A percentile compares a stretch with the other conserved stretches of the same genome.
These are phyloP conservation scores for Archips crataeganus DNA, from an alignment of 2,888 invertebrate species.

Conservation along the genomic window DNA sequence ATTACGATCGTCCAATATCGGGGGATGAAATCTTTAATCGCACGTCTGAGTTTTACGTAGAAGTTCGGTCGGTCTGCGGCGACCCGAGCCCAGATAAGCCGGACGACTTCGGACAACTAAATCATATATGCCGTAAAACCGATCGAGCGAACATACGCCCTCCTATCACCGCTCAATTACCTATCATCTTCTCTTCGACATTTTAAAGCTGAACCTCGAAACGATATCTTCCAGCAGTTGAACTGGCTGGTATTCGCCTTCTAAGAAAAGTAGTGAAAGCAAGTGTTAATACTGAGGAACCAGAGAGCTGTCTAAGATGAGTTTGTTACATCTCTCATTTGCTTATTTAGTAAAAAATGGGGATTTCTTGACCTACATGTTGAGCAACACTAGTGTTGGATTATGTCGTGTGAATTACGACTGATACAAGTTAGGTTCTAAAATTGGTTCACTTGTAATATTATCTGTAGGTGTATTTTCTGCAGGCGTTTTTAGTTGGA, in stretches of 20 bases:
- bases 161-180: conserved; percentile 38
- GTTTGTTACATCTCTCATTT: too few species aligned
- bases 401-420: too few species aligned
- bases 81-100: conserved; percentile 67
- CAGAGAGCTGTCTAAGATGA: not conserved
- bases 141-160: conserved; percentile 55
- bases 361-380: too few species aligned
- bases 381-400: too few species aligned
- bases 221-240: conserved; percentile 10
- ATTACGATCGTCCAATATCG: conserved; percentile 83
- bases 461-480: too few species aligned
- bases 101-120: conserved; percentile 61
- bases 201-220: conserved; percentile 24
- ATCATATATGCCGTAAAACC: conserved; percentile 70
- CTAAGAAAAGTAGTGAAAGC: not conserved
- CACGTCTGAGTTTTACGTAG: conserved; percentile 70
- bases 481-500: too few species aligned
- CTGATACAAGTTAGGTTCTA: too few species aligned
- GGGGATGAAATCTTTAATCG: conserved; percentile 81
- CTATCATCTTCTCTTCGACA: conserved; percentile 16
- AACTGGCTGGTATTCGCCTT: not conserved
- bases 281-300: not conserved
- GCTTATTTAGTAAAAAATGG: too few species aligned
- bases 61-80: conserved; percentile 62
- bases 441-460: too few species aligned